Percentiles rank a stretch among this genome's conserved stretches.
These are phyloP conservation scores for Tetragnatha versicolor DNA, from an alignment of 1,140 invertebrate genomes.

Conservation along the genomic window DNA sequence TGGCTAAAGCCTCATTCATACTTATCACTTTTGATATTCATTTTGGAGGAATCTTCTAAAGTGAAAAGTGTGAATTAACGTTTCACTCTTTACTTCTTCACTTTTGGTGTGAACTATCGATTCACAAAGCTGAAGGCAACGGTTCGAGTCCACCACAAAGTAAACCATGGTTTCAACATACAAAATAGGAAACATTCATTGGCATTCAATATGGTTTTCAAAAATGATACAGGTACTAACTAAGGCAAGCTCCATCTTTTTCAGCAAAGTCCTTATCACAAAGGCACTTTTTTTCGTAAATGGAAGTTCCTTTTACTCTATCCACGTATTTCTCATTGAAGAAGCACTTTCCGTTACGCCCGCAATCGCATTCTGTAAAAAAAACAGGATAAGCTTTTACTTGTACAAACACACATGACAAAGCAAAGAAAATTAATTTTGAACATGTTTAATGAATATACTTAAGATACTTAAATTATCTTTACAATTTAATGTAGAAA, in stretches of 20 bases:
- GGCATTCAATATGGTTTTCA: neutral
- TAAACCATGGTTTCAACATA: too few species aligned
- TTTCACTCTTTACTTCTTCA: too few species aligned
- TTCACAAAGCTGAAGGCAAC: too few species aligned
- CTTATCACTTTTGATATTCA: too few species aligned
- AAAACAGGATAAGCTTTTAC: neutral
- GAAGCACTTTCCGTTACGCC: neutral
- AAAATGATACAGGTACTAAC: too few species aligned
- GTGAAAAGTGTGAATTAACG: too few species aligned
- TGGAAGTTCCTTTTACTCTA: neutral
- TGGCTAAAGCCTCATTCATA: too few species aligned
- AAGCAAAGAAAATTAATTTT: neutral
- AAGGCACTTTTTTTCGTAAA: neutral
- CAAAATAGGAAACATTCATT: too few species aligned
- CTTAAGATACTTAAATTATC: too few species aligned
- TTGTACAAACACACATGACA: neutral
- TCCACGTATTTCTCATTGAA: neutral
- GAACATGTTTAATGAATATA: neutral
- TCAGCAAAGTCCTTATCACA: constrained; percentile 4
- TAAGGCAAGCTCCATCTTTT: neutral
- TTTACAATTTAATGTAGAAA: neutral
- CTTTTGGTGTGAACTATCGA: too few species aligned
- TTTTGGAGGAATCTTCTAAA: too few species aligned
- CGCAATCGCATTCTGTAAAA: constrained; percentile 3
- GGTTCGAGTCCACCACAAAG: too few species aligned